A percentile compares a stretch with the other conserved stretches of the same genome.
These are phyloP conservation scores for Hypomecis punctinalis DNA, from an alignment of 2,888 invertebrate species.

Conservation along the genomic window DNA sequence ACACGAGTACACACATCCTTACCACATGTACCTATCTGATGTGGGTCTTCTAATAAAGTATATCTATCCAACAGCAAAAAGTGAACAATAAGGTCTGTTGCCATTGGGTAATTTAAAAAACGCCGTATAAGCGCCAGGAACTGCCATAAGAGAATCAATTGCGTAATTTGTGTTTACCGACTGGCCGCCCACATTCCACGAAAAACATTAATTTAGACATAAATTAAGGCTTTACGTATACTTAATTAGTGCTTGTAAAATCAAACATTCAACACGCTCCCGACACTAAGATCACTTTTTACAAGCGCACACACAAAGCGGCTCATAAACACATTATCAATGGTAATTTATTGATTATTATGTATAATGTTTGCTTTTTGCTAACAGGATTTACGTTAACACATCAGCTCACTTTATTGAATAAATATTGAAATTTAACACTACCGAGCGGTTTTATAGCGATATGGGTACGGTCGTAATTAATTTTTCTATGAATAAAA, in stretches of 20 bases:
- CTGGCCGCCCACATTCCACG: not conserved
- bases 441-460: slow-evolving; percentile 12
- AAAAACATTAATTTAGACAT: slow-evolving; percentile 5
- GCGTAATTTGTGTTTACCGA: not conserved
- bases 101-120: too few relatives aligned
- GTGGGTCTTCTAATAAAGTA: too few relatives aligned
- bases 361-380: slow-evolving; percentile 50
- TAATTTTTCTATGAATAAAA: slow-evolving; percentile 8
- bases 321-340: slow-evolving; percentile 30
- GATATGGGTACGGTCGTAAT: slow-evolving; percentile 23
- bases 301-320: slow-evolving; percentile 14
- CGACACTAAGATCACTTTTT: slow-evolving; percentile 16
- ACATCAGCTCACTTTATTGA: slow-evolving; percentile 51
- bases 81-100: too few relatives aligned
- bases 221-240: slow-evolving; percentile 9
- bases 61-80: too few relatives aligned
- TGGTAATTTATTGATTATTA: slow-evolving; percentile 48
- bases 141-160: not conserved
- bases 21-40: too few relatives aligned
- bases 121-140: not conserved
- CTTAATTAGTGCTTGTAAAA: slow-evolving; percentile 4
- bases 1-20: too few relatives aligned
- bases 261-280: slow-evolving; percentile 21
- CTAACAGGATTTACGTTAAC: slow-evolving; percentile 48
- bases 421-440: slow-evolving; percentile 54